A percentile compares a stretch with the other conserved stretches of the same genome.
phyloP scores from a whole-genome alignment of 2,113 vertebrate species.

The Tympanuchus pallidicinctus region DNA sequence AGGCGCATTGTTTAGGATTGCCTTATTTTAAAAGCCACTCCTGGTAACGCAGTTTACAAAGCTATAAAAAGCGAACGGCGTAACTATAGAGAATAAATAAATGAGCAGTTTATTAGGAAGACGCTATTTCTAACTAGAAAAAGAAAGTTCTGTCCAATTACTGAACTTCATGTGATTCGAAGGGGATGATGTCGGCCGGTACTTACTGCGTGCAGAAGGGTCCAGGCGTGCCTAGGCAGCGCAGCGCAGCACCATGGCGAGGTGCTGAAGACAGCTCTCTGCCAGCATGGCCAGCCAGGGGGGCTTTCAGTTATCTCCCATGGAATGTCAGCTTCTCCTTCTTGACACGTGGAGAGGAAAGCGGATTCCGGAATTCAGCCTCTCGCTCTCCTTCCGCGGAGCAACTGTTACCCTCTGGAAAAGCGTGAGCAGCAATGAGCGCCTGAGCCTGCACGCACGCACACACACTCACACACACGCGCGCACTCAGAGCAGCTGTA shows the following conservation, averaged over 20 bases:
- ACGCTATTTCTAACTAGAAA: neutral
- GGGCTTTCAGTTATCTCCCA: conserved; percentile 47
- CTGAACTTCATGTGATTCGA: neutral
- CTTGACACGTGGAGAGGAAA: neutral
- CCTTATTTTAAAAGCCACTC: conserved; percentile 67
- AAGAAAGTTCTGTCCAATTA: conserved; percentile 6
- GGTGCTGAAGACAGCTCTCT: conserved; percentile 81
- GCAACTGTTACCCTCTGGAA: conserved; percentile 55
- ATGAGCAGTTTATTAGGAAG: neutral
- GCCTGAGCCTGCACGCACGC: conserved; percentile 50
- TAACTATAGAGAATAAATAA: conserved; percentile 13
- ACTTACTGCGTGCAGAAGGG: conserved; percentile 71
- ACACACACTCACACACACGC: neutral
- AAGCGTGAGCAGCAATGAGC: conserved; percentile 65
- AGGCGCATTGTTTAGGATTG: conserved; percentile 77
- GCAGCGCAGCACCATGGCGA: conserved; percentile 58
- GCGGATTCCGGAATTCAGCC: conserved; percentile 1
- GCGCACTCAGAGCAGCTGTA: conserved; percentile 70
- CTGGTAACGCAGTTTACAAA: conserved; percentile 75
- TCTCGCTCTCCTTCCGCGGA: conserved; percentile 44
- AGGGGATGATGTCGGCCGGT: neutral
- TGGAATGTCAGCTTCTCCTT: conserved; percentile 6
- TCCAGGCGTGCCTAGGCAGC: conserved; percentile 63
- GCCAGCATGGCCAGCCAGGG: neutral
- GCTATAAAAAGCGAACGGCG: conserved; percentile 66